Base-by-base conservation (phyloP, 2,797 vertebrate genomes). In the Thaleichthys pacificus region DNA sequence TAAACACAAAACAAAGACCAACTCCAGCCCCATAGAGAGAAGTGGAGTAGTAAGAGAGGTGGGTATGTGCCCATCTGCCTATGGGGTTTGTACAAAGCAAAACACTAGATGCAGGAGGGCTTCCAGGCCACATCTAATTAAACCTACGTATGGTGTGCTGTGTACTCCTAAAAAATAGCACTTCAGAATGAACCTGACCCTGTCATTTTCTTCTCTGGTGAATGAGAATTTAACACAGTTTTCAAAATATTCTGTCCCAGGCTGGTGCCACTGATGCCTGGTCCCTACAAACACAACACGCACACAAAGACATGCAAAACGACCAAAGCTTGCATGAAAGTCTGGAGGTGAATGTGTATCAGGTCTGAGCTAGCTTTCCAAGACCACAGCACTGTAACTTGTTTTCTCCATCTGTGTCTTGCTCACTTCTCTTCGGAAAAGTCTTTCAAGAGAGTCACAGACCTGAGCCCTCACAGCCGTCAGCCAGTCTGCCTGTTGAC, bases 1-100 rank as follows among this genome's bases (percentile, higher is more conserved):
- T 92, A 90, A 90, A 86, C 88, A 88, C 92, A 94, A 85, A 92
- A 90, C 87, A 90, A 89, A 73, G 88, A 79, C 74, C 86, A 89
- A 89, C 87, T 89, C 87, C 77, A 81, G 84, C 84, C 82, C 84
- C 71, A 58, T 74, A 81, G 77, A 80, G 75, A 87, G 84, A 82
- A n/a, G 51, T n/a, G 19, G 51, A 56, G 9, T 47, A 47, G 9
- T 56, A 9, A 56, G 4, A 56, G 15, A 5, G 19, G 51, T 17
- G 19, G 51, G 1, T 56, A 1, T 56, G 15, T 56, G 51, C 17
- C 51, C 17, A 56, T 56, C 51, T 56, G 4, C 51, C 51, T 56
- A n/a, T 56, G 15, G 51, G 17, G 51, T 56, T 56, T 56, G 4
- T 17, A 56, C 51, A 56, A n/a, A 14, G 42, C 42, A 47, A 47